Evolutionary conservation across 1,140 invertebrate species (phyloP).

Genomic region (Condylostylus longicornis): DNA sequence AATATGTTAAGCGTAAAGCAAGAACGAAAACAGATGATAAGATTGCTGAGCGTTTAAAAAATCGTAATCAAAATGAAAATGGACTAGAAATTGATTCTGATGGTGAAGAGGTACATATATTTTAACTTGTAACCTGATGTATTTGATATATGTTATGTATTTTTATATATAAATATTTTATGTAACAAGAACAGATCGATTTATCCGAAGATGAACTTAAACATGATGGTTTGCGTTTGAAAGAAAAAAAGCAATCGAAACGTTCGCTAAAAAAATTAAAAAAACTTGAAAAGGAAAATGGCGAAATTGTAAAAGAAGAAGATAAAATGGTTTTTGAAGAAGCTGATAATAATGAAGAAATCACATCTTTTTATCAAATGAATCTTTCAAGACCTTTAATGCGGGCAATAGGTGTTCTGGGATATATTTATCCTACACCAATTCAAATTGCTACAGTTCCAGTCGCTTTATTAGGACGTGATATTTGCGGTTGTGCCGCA

Average conservation of each 20-base stretch:
- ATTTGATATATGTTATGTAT: too few relatives aligned
- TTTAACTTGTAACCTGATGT: slow-evolving; percentile 4
- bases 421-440: slow-evolving; percentile 87
- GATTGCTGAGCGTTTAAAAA: slow-evolving; percentile 33
- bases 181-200: too few relatives aligned
- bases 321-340: slow-evolving; percentile 58
- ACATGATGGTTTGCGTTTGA: slow-evolving; percentile 45
- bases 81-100: slow-evolving; percentile 17
- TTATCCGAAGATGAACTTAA: slow-evolving; percentile 57
- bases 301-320: slow-evolving; percentile 36
- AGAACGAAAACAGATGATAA: slow-evolving; percentile 73
- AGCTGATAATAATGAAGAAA: slow-evolving; percentile 48
- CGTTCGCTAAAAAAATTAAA: slow-evolving; percentile 39
- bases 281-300: slow-evolving; percentile 27
- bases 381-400: slow-evolving; percentile 78
- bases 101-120: slow-evolving; percentile 23
- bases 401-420: slow-evolving; percentile 73
- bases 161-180: neutral
- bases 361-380: slow-evolving; percentile 79
- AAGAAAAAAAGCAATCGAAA: slow-evolving; percentile 39
- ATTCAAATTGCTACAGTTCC: slow-evolving; percentile 93
- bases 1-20: slow-evolving; percentile 66
- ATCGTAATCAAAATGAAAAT: slow-evolving; percentile 36
- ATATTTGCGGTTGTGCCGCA: slow-evolving; percentile 39
- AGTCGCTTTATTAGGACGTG: slow-evolving; percentile 63